A percentile compares a stretch with the other conserved stretches of the same genome.
Evolutionary conservation across 2,113 vertebrate genomes (phyloP).

Genomic region (Nyctereutes procyonoides): DNA sequence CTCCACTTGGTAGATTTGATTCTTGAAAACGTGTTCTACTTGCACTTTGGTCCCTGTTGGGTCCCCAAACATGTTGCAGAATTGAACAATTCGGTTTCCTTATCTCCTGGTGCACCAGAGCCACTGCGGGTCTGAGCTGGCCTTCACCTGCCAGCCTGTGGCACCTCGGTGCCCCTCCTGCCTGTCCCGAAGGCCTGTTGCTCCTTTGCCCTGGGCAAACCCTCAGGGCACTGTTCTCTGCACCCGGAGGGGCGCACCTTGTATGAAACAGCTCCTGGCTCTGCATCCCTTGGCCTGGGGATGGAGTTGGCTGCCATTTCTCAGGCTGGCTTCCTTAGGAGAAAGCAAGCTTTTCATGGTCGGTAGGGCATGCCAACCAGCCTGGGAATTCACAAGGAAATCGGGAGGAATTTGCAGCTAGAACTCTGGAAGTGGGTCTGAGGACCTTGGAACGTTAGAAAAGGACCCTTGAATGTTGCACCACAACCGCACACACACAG

Average conservation of each 20-base stretch:
- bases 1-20: not conserved
- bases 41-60: conserved; percentile 10
- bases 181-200: not conserved
- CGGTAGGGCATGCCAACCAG: not conserved
- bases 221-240: accelerated
- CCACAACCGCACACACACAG: not conserved
- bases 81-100: not conserved
- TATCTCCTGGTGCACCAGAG: not conserved
- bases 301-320: not conserved
- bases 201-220: not conserved
- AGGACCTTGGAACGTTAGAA: not conserved
- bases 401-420: not conserved
- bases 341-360: conserved; percentile 35
- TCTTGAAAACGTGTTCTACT: conserved; percentile 15
- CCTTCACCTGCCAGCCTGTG: not conserved
- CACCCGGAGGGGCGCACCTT: not conserved
- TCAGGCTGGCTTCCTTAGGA: not conserved
- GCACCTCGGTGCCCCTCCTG: not conserved
- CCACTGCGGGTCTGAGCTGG: not conserved
- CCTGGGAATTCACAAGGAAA: not conserved
- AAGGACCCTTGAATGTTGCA: not conserved
- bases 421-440: conserved; percentile 23
- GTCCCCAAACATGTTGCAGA: not conserved
- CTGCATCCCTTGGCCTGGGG: not conserved
- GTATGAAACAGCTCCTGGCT: not conserved